Base-by-base conservation (phyloP, 2,113 vertebrate species). In the Rhinichthys klamathensis region DNA sequence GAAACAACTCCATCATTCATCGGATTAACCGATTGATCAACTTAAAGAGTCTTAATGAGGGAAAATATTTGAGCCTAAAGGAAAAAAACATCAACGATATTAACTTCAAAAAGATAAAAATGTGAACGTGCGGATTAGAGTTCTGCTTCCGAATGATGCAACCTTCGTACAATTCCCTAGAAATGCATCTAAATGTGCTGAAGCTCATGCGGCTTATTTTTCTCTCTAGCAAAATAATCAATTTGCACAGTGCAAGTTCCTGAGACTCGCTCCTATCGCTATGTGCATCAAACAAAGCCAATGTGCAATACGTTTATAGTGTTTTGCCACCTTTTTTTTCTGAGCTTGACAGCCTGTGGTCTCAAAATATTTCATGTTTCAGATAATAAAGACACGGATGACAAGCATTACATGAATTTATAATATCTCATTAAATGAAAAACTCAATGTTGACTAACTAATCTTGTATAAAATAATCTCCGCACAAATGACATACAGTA, bases 21-120 rank as follows among this genome's bases (percentile, higher is more conserved):
- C 2, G 27, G 74, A 76, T 76, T 76, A 76, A 54, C 13, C 3
- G 8, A 54, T 11, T 54, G 46, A 76, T 76, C 25, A 32, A 76
- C 9, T 49, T 54, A 54, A 76, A 76, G 74, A 32, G 46, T 32
- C 16, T 18, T 76, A 76, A 76, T 54, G 25, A 54, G 74, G 46
- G 46, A 21, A 51, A 76, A 27, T 32, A 11, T 32, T 32, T 30
- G 13, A 51, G 74, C 74, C 74, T 46, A 54, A 76, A 51, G 74
- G n/a, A 76, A 76, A 30, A n/a, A 46, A 76, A 54, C 44, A 76
- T 76, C 46, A 27, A 76, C 25, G 21, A 32, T 18, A 54, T 76
- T 32, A 32, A 51, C 74, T 76, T 76, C 46, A 54, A 30, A 76
- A 49, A 76, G 74, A 76, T 76, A 2, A 75, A 74, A 75, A 51